Base-by-base conservation (phyloP, 2,113 vertebrate genomes). In the Protomyctophum bolini region DNA sequence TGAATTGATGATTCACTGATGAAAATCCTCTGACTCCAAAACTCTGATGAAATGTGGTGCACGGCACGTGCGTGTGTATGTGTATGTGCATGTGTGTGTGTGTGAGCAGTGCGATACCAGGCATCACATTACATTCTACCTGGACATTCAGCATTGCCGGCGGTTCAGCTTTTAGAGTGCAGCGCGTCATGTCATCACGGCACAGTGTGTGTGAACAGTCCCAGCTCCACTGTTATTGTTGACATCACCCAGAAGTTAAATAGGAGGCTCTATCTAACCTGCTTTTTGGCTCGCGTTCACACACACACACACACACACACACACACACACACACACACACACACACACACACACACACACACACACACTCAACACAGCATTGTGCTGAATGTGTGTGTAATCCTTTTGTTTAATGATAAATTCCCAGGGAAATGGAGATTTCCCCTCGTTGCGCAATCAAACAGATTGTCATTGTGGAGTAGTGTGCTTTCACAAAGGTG, bases 361-460 rank as follows among this genome's bases (percentile, higher is more conserved):
- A 86, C 14, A 58, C 57, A 58, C 85, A 89, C 82, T 21, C 21
- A 21, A 72, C 71, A 63, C 9, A 66, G 56, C 52, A 70, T 85
- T 83, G 81, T 83, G 67, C 73, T 75, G 63, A 82, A 75, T 81
- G 82, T 87, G 77, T 86, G 33, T 86, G 68, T 71, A 41, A 41
- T 41, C 51, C 76, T 82, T 41, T 83, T 88, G 82, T 91, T 84
- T 85, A 83, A 90, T 86, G 81, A 82, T 73, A 77, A 82, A 86
- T 90, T 84, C 86, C 77, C 78, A 86, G 83, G 73, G 62, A 80
- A 64, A 56, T 65, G 65, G 70, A 81, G 78, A 84, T 87, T 88
- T 83, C 81, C 72, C 74, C 28, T 57, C 72, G 75, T 91, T 92
- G 86, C 88, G 78, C 87, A 92, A 89, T 75, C 82, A 61, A 69